phyloP scores from a whole-genome alignment of 1,140 invertebrate species.

The Lepidurus packardi region DNA sequence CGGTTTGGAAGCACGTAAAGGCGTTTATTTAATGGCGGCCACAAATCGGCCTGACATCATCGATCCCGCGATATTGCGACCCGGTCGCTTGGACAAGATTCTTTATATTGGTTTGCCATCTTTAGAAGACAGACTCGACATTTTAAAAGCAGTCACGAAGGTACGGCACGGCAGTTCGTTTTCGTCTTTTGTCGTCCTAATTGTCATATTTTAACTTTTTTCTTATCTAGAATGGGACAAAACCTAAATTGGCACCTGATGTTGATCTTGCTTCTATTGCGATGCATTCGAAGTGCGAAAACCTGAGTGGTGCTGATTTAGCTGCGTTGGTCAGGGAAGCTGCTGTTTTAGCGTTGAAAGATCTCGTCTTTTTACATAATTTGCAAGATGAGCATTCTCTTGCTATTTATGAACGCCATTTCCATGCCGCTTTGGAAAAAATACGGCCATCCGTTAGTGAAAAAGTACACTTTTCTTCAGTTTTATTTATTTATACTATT shows the following conservation, averaged over 20 bases:
- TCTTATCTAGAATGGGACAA: constrained; percentile 60
- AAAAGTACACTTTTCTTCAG: constrained; percentile 50
- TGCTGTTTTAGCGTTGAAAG: constrained; percentile 65
- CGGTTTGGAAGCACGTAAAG: constrained; percentile 77
- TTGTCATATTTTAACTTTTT: constrained; percentile 9
- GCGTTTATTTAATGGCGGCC: constrained; percentile 90
- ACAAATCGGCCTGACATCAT: constrained; percentile 96
- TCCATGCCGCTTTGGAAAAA: constrained; percentile 61
- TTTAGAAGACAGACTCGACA: constrained; percentile 72
- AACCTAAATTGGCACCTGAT: constrained; percentile 65
- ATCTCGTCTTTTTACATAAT: constrained; percentile 49
- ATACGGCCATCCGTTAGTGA: constrained; percentile 71
- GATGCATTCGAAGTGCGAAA: constrained; percentile 59
- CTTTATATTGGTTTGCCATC: constrained; percentile 89
- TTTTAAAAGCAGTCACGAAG: constrained; percentile 85
- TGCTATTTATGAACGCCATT: constrained; percentile 51
- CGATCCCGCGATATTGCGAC: constrained; percentile 89
- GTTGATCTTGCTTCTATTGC: constrained; percentile 67
- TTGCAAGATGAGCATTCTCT: constrained; percentile 44
- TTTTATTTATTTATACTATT: neutral
- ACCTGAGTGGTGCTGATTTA: constrained; percentile 88
- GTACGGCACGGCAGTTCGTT: constrained; percentile 45
- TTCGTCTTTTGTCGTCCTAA: neutral
- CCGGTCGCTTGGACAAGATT: constrained; percentile 88
- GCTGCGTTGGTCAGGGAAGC: constrained; percentile 78